Base-by-base conservation (phyloP, 2,888 invertebrate species). In the Cenopis cana region DNA sequence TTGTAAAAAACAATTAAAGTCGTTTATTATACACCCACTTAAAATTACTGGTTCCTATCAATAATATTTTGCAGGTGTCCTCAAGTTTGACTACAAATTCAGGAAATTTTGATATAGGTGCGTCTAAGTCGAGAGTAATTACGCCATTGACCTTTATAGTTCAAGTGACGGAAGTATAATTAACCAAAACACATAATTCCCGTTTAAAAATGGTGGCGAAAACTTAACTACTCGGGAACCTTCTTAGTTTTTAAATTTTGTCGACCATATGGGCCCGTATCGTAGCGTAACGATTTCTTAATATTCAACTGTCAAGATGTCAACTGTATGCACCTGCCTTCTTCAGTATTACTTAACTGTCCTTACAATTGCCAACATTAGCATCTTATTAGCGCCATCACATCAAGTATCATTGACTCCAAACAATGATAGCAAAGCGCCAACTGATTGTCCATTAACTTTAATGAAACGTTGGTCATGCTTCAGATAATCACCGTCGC, bases 381-480 rank as follows among this genome's bases (percentile, higher is more conserved):
- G 60, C 60, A 67, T 50, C 59, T 59, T 60, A 67, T 67, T 71
- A 67, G 67, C 61, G 50, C 66, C 60, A 60, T 70, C 59, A 49
- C 55, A 60, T 60, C 61, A 41, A 71, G 68, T 72, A 68, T 68
- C 62, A 72, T 72, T 66, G 60, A 36, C 70, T 71, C 49, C 67
- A 66, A 62, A 64, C 68, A 72, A 72, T 62, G 29, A 38, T 61
- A 49, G 29, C 56, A 73, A 65, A 70, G 57, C 73, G 71, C 69
- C 68, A 24, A 56, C 50, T 56, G 52, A 69, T 70, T 72, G 72
- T 73, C 74, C 72, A 69, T 74, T 68, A 68, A 68, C 66, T 71
- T 66, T 67, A 80, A 83, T 79, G 76, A 80, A 81, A 80, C 76
- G 74, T 67, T 74, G 72, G 82, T 81, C 79, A 82, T 76, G 81